phyloP scores from a whole-genome alignment of 2,113 vertebrate species.

The Polyodon spathula region DNA sequence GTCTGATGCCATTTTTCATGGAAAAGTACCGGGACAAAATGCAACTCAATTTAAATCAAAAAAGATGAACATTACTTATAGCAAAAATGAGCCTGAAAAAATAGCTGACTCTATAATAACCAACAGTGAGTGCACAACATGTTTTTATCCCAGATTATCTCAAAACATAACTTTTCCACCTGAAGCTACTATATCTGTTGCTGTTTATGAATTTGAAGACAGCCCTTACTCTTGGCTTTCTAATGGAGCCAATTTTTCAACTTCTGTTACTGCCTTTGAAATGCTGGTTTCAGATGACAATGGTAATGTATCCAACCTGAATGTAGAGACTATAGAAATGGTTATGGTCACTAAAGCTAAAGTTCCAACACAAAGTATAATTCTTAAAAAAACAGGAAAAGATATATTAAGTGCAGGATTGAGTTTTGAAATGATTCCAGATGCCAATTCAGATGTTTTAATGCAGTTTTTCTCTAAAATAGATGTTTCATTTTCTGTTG shows the following conservation, averaged over 20 bases:
- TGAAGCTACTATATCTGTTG: slow-evolving; percentile 24
- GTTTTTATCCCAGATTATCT: slow-evolving; percentile 29
- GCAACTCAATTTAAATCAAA: slow-evolving; percentile 33
- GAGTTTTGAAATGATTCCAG: slow-evolving; percentile 29
- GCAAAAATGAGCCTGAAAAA: slow-evolving; percentile 32
- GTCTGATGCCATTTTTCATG: slow-evolving; percentile 28
- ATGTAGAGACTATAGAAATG: slow-evolving; percentile 32
- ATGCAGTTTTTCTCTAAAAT: slow-evolving; percentile 48
- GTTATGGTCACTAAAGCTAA: slow-evolving; percentile 34
- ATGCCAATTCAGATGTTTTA: slow-evolving; percentile 21
- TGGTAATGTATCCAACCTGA: background rate
- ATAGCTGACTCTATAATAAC: background rate
- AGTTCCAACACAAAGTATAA: slow-evolving; percentile 22
- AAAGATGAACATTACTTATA: slow-evolving; percentile 39
- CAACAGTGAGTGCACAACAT: slow-evolving; percentile 22
- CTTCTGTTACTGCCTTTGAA: slow-evolving; percentile 40
- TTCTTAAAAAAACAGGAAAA: slow-evolving; percentile 7
- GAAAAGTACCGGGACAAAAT: slow-evolving; percentile 42
- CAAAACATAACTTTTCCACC: rapidly evolving
- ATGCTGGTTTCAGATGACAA: slow-evolving; percentile 21
- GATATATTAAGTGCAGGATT: slow-evolving; percentile 34
- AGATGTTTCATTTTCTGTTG: slow-evolving; percentile 28
- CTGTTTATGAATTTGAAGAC: slow-evolving; percentile 42
- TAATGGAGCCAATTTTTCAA: background rate
- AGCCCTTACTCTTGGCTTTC: slow-evolving; percentile 52